These are phyloP conservation scores for Orthosia gothica DNA, from an alignment of 2,888 invertebrate species.

Conservation along the genomic window DNA sequence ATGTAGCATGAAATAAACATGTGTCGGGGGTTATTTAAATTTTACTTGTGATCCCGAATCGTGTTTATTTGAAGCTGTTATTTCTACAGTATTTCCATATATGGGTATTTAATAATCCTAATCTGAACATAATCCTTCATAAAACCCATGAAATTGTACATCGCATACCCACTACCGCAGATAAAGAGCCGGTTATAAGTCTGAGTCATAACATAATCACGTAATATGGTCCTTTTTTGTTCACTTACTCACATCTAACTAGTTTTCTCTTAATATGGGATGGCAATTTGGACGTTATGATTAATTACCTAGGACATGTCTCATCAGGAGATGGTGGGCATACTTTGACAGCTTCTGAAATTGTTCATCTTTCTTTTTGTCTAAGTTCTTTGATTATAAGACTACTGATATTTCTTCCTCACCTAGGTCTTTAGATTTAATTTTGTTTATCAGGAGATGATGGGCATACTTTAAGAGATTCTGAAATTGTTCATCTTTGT, in stretches of 20 bases:
- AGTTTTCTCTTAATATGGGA: constrained; percentile 35
- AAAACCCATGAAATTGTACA: constrained; percentile 19
- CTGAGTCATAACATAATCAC: constrained; percentile 49
- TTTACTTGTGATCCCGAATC: background rate
- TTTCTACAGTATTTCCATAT: background rate
- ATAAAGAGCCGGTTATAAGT: constrained; percentile 29
- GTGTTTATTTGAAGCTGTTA: background rate
- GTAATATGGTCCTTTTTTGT: constrained; percentile 39
- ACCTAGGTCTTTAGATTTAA: background rate
- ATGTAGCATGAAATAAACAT: no score
- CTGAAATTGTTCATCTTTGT: constrained; percentile 5
- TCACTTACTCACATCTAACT: constrained; percentile 19
- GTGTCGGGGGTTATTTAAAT: no score
- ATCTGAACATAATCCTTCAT: constrained; percentile 9
- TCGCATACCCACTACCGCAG: constrained; percentile 25
- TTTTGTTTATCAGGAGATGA: background rate
- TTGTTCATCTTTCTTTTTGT: background rate
- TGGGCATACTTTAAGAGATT: background rate
- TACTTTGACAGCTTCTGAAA: constrained; percentile 7
- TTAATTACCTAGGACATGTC: constrained; percentile 30
- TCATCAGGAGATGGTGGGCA: background rate
- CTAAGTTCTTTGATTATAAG: background rate
- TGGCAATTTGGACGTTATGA: constrained; percentile 11
- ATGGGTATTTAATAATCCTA: background rate
- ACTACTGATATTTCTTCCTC: background rate